Evolutionary conservation across 1,140 invertebrate genomes (phyloP), one percentile per base, ranked within the genome.

Genomic region (Drosophila quadrilineata): DNA sequence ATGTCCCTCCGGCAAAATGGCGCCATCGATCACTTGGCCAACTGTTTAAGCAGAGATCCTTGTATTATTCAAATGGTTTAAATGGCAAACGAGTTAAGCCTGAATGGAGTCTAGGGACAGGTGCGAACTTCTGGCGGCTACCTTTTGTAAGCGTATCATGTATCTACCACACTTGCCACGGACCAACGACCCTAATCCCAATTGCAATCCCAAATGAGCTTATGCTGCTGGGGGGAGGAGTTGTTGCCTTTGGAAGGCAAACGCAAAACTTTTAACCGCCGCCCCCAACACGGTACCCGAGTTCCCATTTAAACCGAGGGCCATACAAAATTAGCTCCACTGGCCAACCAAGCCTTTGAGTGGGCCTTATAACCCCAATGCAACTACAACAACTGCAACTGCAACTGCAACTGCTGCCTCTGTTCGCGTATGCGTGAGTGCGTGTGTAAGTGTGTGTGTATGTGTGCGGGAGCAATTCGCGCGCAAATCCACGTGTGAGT

Each of bases 251-350:
- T 68, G 65, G 56, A 68, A 63, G 65, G 43, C 59, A 41, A 50
- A 41, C 33, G 54, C 46, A 52, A 17, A 36, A 60, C 49, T 28
- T 26, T 48, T 31, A 48, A 40, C 45, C n/a, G 41, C 2, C 35
- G 12, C 22, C 21, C 36, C 28, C 38, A 22, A n/a, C 24, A 33
- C 45, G 58, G 58, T 56, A 65, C 60, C 53, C 66, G 76, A 85
- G n/a, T 79, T 74, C 77, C 74, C 71, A 74, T 74, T 46, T 45
- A 36, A 24, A 38, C 53, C 40, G 24, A 65, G 62, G 53, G 45
- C 60, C 43, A 65, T 57, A 79, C 71, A 70, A 76, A 85, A 85
- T 85, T 85, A 85, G 79, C 79, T 66, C 31, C 62, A 65, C 80
- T 85, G 74, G 75, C 75, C 79, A 85, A 54, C 63, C 58, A 46